phyloP scores from a whole-genome alignment of 2,888 invertebrate genomes.

The Nysson spinosus region DNA sequence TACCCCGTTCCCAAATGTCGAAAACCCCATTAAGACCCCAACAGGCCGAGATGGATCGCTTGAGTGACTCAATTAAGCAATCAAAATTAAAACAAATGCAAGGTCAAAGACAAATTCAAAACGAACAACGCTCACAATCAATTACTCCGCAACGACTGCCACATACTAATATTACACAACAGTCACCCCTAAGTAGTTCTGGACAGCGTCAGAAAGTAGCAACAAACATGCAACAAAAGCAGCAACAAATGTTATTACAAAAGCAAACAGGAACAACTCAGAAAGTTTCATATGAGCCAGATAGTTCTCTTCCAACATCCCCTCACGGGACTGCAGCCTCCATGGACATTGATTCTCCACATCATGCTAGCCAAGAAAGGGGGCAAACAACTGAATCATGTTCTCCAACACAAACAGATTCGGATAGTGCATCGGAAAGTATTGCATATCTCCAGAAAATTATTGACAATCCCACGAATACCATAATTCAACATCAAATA shows the following conservation, averaged over 20 bases:
- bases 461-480: constrained; percentile 68
- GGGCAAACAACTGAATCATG: constrained; percentile 21
- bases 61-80: constrained; percentile 69
- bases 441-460: constrained; percentile 69
- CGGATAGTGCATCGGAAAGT: constrained; percentile 60
- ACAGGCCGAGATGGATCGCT: constrained; percentile 62
- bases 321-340: constrained; percentile 19
- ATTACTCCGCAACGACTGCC: constrained; percentile 34
- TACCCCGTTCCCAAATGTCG: constrained; percentile 34
- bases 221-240: constrained; percentile 67
- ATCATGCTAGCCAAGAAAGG: constrained; percentile 25
- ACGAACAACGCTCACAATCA: constrained; percentile 35
- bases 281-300: constrained; percentile 52
- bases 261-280: constrained; percentile 57
- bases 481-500: constrained; percentile 73
- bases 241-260: constrained; percentile 66
- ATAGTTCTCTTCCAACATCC: constrained; percentile 37
- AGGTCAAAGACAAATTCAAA: constrained; percentile 30
- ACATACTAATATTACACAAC: constrained; percentile 22
- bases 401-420: constrained; percentile 40
- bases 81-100: constrained; percentile 61
- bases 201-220: constrained; percentile 36
- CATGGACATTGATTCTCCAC: constrained; percentile 41
- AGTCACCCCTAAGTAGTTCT: constrained; percentile 17
- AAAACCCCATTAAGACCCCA: constrained; percentile 49